Evolutionary conservation across 1,140 invertebrate genomes (phyloP).

Genomic region (Cryptotermes secundus): DNA sequence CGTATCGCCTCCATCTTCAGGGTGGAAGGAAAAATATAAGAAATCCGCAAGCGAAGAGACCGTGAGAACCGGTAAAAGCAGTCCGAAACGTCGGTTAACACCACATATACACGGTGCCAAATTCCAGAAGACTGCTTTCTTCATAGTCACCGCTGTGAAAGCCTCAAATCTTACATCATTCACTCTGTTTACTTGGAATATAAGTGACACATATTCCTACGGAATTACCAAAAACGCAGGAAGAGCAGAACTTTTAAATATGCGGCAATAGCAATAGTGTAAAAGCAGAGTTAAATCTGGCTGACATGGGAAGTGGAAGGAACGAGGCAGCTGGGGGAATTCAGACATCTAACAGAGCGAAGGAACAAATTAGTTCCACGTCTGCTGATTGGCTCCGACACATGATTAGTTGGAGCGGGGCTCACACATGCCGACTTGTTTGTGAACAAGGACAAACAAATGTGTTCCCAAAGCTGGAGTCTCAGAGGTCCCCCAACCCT

Average conservation of each 20-base stretch:
- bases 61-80: too few relatives aligned
- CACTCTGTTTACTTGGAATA: too few relatives aligned
- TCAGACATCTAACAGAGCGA: background rate
- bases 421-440: slow-evolving; percentile 30
- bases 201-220: too few relatives aligned
- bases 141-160: too few relatives aligned
- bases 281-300: slow-evolving; percentile 5
- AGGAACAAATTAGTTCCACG: slow-evolving; percentile 22
- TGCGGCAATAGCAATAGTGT: background rate
- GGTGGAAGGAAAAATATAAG: too few relatives aligned
- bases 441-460: slow-evolving; percentile 29
- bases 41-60: too few relatives aligned
- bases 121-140: too few relatives aligned
- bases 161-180: too few relatives aligned
- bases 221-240: too few relatives aligned
- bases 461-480: background rate
- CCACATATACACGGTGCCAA: too few relatives aligned
- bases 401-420: slow-evolving; percentile 20
- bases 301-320: slow-evolving; percentile 10
- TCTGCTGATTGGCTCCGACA: slow-evolving; percentile 21
- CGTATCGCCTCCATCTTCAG: too few relatives aligned
- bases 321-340: slow-evolving; percentile 15
- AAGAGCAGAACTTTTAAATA: background rate
- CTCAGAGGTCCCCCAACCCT: background rate
- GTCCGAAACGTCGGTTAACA: too few relatives aligned